Evolutionary conservation across 2,888 invertebrate species (phyloP).

Genomic region (Synanthedon myopaeformis): DNA sequence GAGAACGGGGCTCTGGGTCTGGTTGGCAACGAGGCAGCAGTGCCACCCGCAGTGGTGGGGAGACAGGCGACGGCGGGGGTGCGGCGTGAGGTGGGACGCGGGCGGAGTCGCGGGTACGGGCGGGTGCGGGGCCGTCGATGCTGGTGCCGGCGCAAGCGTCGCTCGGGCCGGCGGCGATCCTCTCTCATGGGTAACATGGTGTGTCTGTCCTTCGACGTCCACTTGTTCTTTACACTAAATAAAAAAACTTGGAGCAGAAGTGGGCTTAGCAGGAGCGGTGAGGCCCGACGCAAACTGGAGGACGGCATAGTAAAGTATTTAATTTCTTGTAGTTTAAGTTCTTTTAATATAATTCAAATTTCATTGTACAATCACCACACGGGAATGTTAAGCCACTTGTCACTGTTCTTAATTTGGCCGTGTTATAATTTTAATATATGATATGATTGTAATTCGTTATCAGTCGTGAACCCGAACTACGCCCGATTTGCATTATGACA

Average conservation of each 20-base stretch:
- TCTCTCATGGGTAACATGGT: conserved; percentile 66
- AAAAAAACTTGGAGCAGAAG: conserved; percentile 41
- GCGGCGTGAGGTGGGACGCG: conserved; percentile 19
- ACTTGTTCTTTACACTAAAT: conserved; percentile 33
- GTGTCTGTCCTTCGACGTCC: conserved; percentile 51
- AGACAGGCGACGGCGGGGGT: conserved; percentile 11
- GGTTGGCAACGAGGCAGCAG: conserved; percentile 10
- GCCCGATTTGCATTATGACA: too few species aligned
- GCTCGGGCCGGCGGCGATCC: conserved; percentile 54
- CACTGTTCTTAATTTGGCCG: too few species aligned
- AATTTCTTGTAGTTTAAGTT: too few species aligned
- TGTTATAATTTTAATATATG: too few species aligned
- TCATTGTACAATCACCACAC: too few species aligned
- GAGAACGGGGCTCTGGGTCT: conserved; percentile 24
- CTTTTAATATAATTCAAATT: too few species aligned
- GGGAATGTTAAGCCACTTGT: too few species aligned
- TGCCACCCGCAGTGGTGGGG: conserved; percentile 15
- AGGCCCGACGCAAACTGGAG: too few species aligned
- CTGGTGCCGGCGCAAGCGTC: conserved; percentile 57
- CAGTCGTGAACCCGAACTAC: too few species aligned
- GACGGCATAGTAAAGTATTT: too few species aligned
- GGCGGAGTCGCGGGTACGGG: conserved; percentile 18
- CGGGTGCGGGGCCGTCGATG: conserved; percentile 43
- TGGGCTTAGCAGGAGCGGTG: too few species aligned
- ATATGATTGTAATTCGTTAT: too few species aligned